phyloP scores from a whole-genome alignment of 2,113 vertebrate species.

The Coptodon rendalli region DNA sequence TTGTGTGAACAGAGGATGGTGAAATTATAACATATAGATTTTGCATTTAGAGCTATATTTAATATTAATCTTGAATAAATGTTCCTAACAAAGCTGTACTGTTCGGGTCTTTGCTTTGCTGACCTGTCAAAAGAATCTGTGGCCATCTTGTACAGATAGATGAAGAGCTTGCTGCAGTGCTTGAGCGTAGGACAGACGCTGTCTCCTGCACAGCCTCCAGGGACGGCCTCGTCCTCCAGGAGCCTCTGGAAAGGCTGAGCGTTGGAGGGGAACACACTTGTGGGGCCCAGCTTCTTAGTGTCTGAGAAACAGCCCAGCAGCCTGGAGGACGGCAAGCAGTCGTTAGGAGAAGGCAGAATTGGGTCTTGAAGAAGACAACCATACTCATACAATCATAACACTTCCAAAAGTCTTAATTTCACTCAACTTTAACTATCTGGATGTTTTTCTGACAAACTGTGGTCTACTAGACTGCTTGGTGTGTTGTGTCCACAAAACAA shows the following conservation, averaged over 20 bases:
- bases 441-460: not conserved
- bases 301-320: slow-evolving; percentile 96
- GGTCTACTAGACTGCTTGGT: fast-evolving
- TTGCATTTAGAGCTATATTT: not conserved
- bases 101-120: not conserved
- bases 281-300: slow-evolving; percentile 83
- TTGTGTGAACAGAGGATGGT: not conserved
- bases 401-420: not conserved
- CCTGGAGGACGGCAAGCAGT: slow-evolving; percentile 29
- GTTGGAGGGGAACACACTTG: slow-evolving; percentile 85
- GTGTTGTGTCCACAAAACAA: not conserved
- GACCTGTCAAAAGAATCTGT: slow-evolving; percentile 99
- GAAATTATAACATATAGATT: not conserved
- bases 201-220: slow-evolving; percentile 68
- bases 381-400: fast-evolving
- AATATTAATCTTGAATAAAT: not conserved
- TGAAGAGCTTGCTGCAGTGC: slow-evolving; percentile 96
- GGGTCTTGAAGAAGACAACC: too few species aligned
- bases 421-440: not conserved
- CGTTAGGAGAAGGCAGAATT: not conserved
- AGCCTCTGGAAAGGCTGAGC: slow-evolving; percentile 92
- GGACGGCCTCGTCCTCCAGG: slow-evolving; percentile 83
- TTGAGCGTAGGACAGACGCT: slow-evolving; percentile 85
- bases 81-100: not conserved
- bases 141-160: slow-evolving; percentile 96